Percentiles rank a stretch among this genome's conserved stretches.
These are phyloP conservation scores for Drosophila subobscura DNA, from an alignment of 1,140 invertebrate species.

Conservation along the genomic window DNA sequence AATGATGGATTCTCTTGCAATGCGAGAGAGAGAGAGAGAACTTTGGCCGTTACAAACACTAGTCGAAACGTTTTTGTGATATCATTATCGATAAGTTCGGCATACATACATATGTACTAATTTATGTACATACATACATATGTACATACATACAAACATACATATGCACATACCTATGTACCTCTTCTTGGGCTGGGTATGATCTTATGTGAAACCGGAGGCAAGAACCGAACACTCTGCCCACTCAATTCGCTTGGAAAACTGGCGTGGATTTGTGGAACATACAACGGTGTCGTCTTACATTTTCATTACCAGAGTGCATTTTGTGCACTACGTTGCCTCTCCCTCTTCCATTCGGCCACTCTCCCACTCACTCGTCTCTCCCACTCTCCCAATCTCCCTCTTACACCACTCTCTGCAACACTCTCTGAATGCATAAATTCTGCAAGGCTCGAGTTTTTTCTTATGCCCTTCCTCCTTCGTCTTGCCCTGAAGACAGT, in stretches of 20 bases:
- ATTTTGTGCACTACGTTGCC: background rate
- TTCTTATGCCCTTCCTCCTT: constrained; percentile 5
- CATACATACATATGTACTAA: no score
- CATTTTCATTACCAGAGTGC: constrained; percentile 39
- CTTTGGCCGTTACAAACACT: background rate
- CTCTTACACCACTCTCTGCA: background rate
- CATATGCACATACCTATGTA: no score
- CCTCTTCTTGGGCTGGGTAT: no score
- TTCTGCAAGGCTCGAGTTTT: constrained; percentile 14
- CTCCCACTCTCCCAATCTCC: no score
- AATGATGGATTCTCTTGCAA: background rate
- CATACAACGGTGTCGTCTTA: constrained; percentile 69
- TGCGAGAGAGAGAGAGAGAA: background rate
- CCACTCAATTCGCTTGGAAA: constrained; percentile 34
- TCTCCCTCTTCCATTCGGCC: no score
- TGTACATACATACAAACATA: no score
- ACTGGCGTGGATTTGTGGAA: constrained; percentile 23
- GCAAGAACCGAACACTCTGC: constrained; percentile 13
- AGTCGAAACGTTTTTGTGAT: no score
- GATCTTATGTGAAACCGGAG: background rate
- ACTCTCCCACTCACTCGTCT: no score
- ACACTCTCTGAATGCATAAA: constrained; percentile 24
- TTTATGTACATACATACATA: no score
- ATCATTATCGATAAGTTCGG: no score
- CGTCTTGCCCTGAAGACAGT: constrained; percentile 6